A percentile compares a stretch with the other conserved stretches of the same genome.
These are phyloP conservation scores for Macaca fascicularis DNA, from an alignment of 2,113 vertebrate species.

Conservation along the genomic window DNA sequence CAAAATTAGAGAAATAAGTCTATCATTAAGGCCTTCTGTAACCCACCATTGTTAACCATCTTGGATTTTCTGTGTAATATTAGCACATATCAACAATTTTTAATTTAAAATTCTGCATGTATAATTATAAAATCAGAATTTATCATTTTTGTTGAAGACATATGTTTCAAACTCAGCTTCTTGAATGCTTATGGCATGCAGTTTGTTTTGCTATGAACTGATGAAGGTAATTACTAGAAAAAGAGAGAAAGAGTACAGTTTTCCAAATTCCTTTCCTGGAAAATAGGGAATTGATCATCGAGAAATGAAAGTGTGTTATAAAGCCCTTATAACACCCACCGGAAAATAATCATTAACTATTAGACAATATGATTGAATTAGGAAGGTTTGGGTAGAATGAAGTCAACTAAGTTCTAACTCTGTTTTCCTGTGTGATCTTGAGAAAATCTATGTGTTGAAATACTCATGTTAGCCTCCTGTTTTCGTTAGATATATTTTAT, in stretches of 20 bases:
- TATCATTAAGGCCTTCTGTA: background rate
- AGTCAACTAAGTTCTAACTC: background rate
- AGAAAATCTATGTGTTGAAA: background rate
- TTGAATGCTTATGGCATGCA: background rate
- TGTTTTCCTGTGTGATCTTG: background rate
- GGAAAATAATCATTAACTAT: slow-evolving; percentile 1
- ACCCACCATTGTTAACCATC: background rate
- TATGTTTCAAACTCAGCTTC: background rate
- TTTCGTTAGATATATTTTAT: slow-evolving; percentile 28
- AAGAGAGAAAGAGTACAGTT: background rate
- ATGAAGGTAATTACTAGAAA: background rate
- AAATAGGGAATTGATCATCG: background rate
- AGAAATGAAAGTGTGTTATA: background rate
- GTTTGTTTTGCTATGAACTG: background rate
- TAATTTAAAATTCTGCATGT: background rate
- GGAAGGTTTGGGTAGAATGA: background rate
- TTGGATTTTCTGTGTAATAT: background rate
- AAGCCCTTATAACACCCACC: background rate
- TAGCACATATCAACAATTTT: background rate
- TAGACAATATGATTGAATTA: background rate
- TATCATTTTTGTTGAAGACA: slow-evolving; percentile 5
- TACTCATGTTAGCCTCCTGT: background rate
- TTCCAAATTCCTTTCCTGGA: background rate
- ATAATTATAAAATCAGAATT: background rate
- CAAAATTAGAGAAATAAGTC: background rate